A percentile compares a stretch with the other conserved stretches of the same genome.
Evolutionary conservation across 2,113 vertebrate species (phyloP).

Genomic region (Psettodes erumei): DNA sequence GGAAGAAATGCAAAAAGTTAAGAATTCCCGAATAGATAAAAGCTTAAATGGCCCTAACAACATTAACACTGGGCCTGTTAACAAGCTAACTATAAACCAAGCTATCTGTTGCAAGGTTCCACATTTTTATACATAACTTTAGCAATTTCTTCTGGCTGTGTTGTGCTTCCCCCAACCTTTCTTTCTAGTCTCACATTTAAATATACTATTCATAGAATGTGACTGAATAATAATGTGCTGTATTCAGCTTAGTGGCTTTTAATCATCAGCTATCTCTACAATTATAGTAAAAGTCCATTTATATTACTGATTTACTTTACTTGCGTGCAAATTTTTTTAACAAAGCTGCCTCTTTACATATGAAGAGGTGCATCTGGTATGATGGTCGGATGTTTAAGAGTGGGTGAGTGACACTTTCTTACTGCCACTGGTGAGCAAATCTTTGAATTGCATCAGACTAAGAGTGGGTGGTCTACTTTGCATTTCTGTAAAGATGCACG

Average conservation of each 20-base stretch:
- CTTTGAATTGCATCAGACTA: background rate
- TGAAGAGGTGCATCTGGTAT: background rate
- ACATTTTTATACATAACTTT: background rate
- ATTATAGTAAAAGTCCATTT: background rate
- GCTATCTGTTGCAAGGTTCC: background rate
- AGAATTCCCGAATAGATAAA: background rate
- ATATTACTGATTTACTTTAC: background rate
- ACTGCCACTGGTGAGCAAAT: background rate
- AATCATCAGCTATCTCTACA: too few relatives aligned
- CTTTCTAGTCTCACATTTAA: too few relatives aligned
- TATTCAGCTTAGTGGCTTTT: too few relatives aligned
- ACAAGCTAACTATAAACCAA: background rate
- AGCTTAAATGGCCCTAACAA: background rate
- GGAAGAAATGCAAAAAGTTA: background rate
- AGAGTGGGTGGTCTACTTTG: background rate
- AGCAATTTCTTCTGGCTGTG: background rate
- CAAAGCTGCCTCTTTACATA: background rate
- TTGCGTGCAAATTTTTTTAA: background rate
- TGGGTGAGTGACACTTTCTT: background rate
- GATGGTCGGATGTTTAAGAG: background rate
- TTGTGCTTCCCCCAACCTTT: too few relatives aligned
- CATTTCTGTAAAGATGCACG: slow-evolving; percentile 6
- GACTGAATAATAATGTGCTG: too few relatives aligned
- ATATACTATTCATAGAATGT: too few relatives aligned
- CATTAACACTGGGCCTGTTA: background rate